phyloP scores from a whole-genome alignment of 2,797 vertebrate species.

The Diplodus puntazzo region DNA sequence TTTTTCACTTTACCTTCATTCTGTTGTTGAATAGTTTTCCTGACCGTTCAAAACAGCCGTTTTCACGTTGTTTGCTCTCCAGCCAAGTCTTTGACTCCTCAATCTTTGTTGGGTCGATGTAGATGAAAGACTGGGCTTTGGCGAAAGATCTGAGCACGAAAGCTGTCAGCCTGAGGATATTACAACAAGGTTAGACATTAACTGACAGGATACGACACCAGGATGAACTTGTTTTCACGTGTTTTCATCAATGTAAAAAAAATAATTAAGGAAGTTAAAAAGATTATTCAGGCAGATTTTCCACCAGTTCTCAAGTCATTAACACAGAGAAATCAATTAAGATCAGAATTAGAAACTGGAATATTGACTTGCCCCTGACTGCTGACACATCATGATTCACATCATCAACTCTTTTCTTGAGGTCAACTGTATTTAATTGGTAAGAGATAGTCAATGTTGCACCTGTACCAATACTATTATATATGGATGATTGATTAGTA shows the following conservation, averaged over 20 bases:
- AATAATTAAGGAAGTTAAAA: too few species aligned
- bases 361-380: too few species aligned
- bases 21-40: constrained; percentile 87
- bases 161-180: constrained; percentile 86
- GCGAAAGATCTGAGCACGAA: constrained; percentile 89
- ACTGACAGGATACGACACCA: not conserved
- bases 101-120: constrained; percentile 84
- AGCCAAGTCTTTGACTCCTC: constrained; percentile 82
- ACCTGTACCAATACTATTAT: not conserved
- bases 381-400: too few species aligned
- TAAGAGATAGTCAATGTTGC: not conserved
- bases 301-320: too few species aligned
- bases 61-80: constrained; percentile 72
- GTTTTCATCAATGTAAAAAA: too few species aligned
- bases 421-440: not conserved
- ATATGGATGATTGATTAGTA: not conserved
- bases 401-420: not conserved
- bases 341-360: too few species aligned
- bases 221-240: not conserved
- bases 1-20: constrained; percentile 82
- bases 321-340: too few species aligned
- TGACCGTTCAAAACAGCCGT: constrained; percentile 84
- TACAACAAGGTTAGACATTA: not conserved
- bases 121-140: constrained; percentile 84
- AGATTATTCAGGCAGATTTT: too few species aligned